These are phyloP conservation scores for Indri indri DNA, from an alignment of 2,113 vertebrate genomes.

Conservation along the genomic window DNA sequence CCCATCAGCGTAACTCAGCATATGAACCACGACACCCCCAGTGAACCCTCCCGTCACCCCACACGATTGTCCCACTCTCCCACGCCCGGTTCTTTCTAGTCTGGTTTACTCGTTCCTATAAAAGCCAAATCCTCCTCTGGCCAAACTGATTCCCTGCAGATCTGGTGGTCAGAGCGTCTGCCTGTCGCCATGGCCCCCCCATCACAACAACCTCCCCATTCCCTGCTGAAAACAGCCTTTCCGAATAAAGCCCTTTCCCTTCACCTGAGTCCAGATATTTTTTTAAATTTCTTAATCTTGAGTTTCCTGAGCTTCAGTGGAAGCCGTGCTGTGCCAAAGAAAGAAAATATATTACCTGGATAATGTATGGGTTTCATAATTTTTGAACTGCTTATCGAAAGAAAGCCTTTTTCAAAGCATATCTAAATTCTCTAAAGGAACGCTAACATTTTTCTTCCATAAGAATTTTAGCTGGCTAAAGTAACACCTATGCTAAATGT, in stretches of 20 bases:
- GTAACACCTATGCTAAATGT: background rate
- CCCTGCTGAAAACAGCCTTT: too few relatives aligned
- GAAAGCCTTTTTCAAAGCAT: background rate
- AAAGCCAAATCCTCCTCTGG: background rate
- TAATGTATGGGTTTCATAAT: background rate
- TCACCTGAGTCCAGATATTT: background rate
- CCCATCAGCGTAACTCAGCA: background rate
- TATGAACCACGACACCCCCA: background rate
- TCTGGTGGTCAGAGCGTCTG: background rate
- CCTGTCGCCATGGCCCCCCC: too few relatives aligned
- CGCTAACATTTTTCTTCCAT: background rate
- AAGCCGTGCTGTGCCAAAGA: background rate
- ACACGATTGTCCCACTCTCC: too few relatives aligned
- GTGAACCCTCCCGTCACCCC: background rate
- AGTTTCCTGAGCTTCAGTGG: background rate
- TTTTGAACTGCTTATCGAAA: background rate
- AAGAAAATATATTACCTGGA: background rate
- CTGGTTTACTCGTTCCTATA: background rate
- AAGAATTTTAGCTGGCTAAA: background rate
- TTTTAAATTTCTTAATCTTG: too few relatives aligned
- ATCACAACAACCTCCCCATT: too few relatives aligned
- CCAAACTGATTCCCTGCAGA: background rate
- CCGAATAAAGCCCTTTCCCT: background rate
- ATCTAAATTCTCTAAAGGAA: background rate
- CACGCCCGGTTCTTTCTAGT: background rate